Evolutionary conservation across 2,797 vertebrate genomes (phyloP).

Genomic region (Mormyrus proboscirostris): DNA sequence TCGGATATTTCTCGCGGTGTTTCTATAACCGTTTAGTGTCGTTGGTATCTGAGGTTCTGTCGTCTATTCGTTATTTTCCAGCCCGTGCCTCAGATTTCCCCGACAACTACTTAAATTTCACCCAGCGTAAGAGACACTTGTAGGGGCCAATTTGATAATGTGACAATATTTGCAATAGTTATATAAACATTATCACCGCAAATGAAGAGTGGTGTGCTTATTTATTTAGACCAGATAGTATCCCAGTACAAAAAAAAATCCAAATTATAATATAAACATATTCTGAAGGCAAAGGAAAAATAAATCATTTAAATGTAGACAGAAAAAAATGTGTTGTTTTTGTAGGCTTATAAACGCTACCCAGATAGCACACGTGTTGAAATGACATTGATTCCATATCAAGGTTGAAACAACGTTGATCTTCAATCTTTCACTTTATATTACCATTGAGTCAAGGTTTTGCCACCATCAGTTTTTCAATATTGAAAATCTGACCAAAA

Average conservation of each 20-base stretch:
- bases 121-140: neutral
- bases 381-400: no score
- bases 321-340: neutral
- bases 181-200: neutral
- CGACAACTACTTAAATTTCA: neutral
- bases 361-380: no score
- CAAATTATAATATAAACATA: neutral
- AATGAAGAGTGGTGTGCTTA: neutral
- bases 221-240: neutral
- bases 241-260: neutral
- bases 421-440: no score
- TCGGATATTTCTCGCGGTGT: neutral
- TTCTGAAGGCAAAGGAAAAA: neutral
- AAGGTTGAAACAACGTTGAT: no score
- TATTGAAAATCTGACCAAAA: no score
- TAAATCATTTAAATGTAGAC: neutral
- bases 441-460: no score
- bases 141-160: neutral
- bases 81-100: neutral
- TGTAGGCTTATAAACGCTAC: neutral
- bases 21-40: neutral
- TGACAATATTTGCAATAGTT: neutral
- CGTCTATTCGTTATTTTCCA: neutral
- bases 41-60: neutral
- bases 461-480: no score